Evolutionary conservation across 2,797 vertebrate genomes (phyloP).

Genomic region (Telmatherina bonti): DNA sequence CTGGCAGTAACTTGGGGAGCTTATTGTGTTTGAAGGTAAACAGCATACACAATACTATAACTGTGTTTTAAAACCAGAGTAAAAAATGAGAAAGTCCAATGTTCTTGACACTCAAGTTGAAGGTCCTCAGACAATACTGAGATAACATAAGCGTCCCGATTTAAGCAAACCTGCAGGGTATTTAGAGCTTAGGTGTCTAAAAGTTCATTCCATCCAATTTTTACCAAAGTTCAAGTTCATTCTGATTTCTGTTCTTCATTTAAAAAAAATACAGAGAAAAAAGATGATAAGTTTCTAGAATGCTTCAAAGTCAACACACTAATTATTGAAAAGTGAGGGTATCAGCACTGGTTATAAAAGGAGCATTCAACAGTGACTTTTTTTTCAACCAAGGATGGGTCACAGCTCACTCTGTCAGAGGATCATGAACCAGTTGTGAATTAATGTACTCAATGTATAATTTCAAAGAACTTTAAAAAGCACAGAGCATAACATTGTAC

Average conservation of each 20-base stretch:
- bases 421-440: too few relatives aligned
- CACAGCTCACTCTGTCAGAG: neutral
- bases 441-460: too few relatives aligned
- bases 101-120: too few relatives aligned
- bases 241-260: neutral
- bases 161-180: too few relatives aligned
- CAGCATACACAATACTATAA: neutral
- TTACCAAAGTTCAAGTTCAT: neutral
- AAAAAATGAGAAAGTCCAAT: too few relatives aligned
- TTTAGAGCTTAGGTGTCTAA: too few relatives aligned
- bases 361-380: neutral
- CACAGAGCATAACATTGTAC: too few relatives aligned
- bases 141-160: too few relatives aligned
- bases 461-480: too few relatives aligned
- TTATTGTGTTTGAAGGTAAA: neutral
- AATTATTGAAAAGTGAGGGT: too few relatives aligned
- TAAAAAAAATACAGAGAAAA: neutral
- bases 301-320: neutral
- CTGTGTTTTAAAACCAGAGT: too few relatives aligned
- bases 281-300: neutral
- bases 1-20: neutral
- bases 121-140: too few relatives aligned
- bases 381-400: neutral
- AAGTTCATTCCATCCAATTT: neutral
- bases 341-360: neutral